Percentiles rank a stretch among this genome's conserved stretches.
Evolutionary conservation across 2,888 invertebrate genomes (phyloP).

Genomic region (Teinopalpus imperialis): DNA sequence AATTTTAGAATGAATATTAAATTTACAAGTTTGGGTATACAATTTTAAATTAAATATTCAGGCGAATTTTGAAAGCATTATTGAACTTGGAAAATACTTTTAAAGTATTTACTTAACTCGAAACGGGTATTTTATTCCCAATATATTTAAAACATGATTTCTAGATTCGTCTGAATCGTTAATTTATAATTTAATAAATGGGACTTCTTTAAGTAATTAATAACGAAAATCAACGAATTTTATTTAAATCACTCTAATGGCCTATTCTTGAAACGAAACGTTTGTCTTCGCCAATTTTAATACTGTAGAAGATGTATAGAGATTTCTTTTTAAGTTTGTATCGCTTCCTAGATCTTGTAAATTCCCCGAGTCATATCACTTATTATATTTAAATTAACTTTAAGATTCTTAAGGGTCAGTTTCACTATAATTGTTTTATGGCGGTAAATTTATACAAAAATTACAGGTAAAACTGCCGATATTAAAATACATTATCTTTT

Average conservation of each 20-base stretch:
- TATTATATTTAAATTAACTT: slow-evolving; percentile 49
- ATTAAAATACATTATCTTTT: too few species aligned
- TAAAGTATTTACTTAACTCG: slow-evolving; percentile 4
- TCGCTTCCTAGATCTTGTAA: slow-evolving; percentile 46
- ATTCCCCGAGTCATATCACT: slow-evolving; percentile 74
- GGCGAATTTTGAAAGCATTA: slow-evolving; percentile 44
- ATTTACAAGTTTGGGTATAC: slow-evolving; percentile 29
- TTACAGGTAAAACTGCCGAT: too few species aligned
- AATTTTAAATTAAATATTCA: slow-evolving; percentile 38
- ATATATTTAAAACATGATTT: slow-evolving; percentile 14
- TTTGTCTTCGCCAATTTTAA: slow-evolving; percentile 35
- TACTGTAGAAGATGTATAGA: slow-evolving; percentile 39
- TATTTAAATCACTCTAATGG: slow-evolving; percentile 39
- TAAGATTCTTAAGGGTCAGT: slow-evolving; percentile 60
- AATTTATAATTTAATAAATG: slow-evolving; percentile 21
- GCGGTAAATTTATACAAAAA: neutral
- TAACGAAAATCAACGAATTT: slow-evolving; percentile 36
- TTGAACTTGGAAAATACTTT: slow-evolving; percentile 32
- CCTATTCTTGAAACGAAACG: slow-evolving; percentile 52
- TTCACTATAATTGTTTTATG: neutral
- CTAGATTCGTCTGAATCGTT: slow-evolving; percentile 21
- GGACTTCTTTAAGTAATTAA: slow-evolving; percentile 23
- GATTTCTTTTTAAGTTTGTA: slow-evolving; percentile 32
- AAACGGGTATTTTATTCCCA: neutral
- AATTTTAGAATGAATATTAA: slow-evolving; percentile 21